These are phyloP conservation scores for Amyelois transitella DNA, from an alignment of 1,140 invertebrate species.

Conservation along the genomic window DNA sequence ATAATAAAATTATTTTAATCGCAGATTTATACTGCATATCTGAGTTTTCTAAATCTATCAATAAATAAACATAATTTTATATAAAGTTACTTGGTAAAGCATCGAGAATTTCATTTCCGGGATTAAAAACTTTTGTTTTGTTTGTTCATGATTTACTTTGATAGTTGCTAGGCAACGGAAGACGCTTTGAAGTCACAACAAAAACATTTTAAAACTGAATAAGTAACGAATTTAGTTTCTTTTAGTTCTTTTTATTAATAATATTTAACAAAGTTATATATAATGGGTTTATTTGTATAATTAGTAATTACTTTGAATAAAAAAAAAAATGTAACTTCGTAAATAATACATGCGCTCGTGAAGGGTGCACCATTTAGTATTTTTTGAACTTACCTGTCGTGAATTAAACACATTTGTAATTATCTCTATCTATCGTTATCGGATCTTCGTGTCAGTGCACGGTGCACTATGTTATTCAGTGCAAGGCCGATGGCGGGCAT, in stretches of 20 bases:
- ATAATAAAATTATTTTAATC: no score
- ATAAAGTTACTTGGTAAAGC: not conserved
- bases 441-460: not conserved
- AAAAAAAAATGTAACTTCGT: not conserved
- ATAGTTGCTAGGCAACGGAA: not conserved
- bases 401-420: not conserved
- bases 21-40: no score
- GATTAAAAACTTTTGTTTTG: not conserved
- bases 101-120: not conserved
- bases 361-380: conserved; percentile 1
- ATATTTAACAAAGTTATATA: not conserved
- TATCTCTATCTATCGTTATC: conserved; percentile 3
- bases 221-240: not conserved
- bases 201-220: not conserved
- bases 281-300: no score
- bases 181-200: not conserved
- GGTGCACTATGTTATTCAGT: conserved; percentile 33
- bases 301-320: no score
- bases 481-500: conserved; percentile 24
- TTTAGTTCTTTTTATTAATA: not conserved
- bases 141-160: not conserved
- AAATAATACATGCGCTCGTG: not conserved
- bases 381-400: not conserved
- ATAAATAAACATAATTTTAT: not conserved
- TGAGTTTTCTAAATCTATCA: no score